phyloP scores from a whole-genome alignment of 2,797 vertebrate species.

The Parauchenoglanis punctatus region DNA sequence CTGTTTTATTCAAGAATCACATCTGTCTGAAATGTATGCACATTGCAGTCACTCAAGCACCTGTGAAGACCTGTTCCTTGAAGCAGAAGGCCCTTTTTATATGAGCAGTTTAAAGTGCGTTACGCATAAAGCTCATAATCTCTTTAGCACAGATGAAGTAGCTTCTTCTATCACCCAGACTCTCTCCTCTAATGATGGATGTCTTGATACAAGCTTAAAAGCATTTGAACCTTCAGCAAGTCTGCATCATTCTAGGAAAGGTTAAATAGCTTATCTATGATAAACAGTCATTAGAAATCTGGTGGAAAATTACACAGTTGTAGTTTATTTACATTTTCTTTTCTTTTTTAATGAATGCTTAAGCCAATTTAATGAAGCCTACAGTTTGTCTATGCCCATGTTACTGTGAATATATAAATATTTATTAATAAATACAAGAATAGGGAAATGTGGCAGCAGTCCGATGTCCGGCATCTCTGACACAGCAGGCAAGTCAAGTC shows the following conservation, averaged over 20 bases:
- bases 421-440: not conserved
- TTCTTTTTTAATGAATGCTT: too few relatives aligned
- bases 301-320: not conserved
- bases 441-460: not conserved
- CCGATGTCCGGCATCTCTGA: too few relatives aligned
- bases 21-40: conserved; percentile 41
- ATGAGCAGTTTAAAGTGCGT: conserved; percentile 5
- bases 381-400: not conserved
- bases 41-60: not conserved
- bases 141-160: conserved; percentile 48
- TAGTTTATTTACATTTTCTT: not conserved
- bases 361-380: not conserved
- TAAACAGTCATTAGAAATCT: not conserved
- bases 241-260: conserved; percentile 38
- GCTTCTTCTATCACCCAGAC: conserved; percentile 4
- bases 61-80: conserved; percentile 29
- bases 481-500: too few relatives aligned
- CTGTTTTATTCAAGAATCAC: conserved; percentile 4
- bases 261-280: conserved; percentile 36
- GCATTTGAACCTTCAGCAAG: conserved; percentile 20
- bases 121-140: conserved; percentile 21
- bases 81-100: conserved; percentile 16
- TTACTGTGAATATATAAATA: not conserved
- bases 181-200: conserved; percentile 22
- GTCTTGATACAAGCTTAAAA: conserved; percentile 25